Evolutionary conservation across 2,113 vertebrate species (phyloP), one percentile per base, ranked within the genome.

Genomic region (Aix galericulata): DNA sequence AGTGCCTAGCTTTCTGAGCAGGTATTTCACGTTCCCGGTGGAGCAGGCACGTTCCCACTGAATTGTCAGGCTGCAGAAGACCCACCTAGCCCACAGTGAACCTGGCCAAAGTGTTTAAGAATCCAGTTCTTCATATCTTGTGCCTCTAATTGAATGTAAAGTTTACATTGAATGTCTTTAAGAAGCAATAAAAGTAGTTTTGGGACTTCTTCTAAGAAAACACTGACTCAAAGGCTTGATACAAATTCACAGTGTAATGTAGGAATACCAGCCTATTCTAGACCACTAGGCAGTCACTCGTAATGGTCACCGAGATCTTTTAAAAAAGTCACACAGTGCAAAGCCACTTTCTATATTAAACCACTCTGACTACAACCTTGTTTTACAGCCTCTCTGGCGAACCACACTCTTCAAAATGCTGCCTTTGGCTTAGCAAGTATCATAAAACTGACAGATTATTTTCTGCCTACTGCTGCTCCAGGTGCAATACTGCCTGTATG

Each of bases 41-140:
- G 7, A 75, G 25, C n/a, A 53, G 46, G 52, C 25, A 46, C 21
- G 8, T 34, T 38, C 75, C 42, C 55, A 21, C 21, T 38, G 44
- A 17, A 32, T 83, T 56, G 84, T 56, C 46, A 46, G 85, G 11
- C 29, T 77, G 89, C 64, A 71, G 46, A 1, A 4, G 56, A 63
- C 14, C 48, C 4, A 18, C n/a, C 66, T 58, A 0, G 0, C 10
- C 53, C 48, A n/a, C 0, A 6, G 20, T 15, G 86, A 83, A 34
- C 60, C 20, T 36, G 48, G 78, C 44, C 18, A 3, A 77, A 42
- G 42, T 0, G 20, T 69, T 77, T 38, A 52, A 73, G 85, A 83
- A 67, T 8, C n/a, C 79, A 73, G 52, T 6, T 6, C 71, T 52
- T 89, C 10, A 62, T 16, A 25, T 16, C 38, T 20, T 9, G 40